phyloP scores from a whole-genome alignment of 2,113 vertebrate species.

The Bucco capensis region DNA sequence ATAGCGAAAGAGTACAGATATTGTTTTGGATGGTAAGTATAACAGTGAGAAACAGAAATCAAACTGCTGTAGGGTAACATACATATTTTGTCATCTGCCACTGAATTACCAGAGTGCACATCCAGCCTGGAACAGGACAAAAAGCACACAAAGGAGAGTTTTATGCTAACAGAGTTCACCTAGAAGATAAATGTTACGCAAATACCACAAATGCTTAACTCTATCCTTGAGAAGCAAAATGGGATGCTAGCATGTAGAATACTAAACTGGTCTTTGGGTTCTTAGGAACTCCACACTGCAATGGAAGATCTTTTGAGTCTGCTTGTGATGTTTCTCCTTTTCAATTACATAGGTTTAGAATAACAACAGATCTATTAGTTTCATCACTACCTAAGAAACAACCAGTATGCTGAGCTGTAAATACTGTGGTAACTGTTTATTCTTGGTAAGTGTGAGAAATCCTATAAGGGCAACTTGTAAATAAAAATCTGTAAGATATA shows the following conservation, averaged over 20 bases:
- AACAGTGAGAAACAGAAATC: neutral
- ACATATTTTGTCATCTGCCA: neutral
- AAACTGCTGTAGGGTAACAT: neutral
- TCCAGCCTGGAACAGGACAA: neutral
- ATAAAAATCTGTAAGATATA: neutral
- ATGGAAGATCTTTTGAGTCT: neutral
- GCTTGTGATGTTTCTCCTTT: neutral
- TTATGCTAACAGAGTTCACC: neutral
- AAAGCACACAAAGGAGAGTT: neutral
- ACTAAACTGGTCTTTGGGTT: neutral
- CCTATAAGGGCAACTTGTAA: neutral
- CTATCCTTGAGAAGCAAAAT: neutral
- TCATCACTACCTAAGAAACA: neutral
- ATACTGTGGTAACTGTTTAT: neutral
- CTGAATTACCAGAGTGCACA: neutral
- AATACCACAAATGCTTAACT: neutral
- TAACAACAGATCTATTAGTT: neutral
- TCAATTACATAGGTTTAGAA: neutral
- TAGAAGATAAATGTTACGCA: neutral
- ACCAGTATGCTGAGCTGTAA: neutral
- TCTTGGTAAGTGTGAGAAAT: neutral
- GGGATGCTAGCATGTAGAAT: neutral
- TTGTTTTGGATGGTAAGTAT: neutral
- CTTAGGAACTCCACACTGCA: neutral
- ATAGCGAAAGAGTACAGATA: neutral